phyloP scores from a whole-genome alignment of 2,888 invertebrate species.

The Ophion ellenae region DNA sequence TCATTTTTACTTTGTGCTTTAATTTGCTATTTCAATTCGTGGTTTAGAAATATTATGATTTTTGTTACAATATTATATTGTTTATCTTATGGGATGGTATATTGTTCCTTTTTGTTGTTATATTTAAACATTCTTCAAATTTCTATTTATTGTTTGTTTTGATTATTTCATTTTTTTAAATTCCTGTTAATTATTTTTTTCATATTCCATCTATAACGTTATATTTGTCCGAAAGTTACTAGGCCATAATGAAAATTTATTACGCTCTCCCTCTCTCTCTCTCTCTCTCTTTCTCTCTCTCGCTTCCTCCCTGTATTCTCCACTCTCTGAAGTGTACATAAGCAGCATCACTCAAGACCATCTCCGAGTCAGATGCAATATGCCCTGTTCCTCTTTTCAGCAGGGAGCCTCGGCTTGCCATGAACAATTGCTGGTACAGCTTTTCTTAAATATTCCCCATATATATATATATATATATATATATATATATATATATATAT shows the following conservation, averaged over 20 bases:
- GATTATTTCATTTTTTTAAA: background rate
- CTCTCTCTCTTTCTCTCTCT: background rate
- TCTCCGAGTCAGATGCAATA: constrained; percentile 43
- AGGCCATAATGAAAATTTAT: background rate
- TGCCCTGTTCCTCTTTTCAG: constrained; percentile 29
- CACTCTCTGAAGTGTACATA: constrained; percentile 31
- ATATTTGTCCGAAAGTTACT: background rate
- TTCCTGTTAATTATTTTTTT: background rate
- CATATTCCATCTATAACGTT: background rate
- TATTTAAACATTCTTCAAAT: background rate
- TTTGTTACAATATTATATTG: background rate
- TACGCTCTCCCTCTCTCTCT: background rate
- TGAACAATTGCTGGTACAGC: background rate
- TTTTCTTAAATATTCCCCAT: background rate
- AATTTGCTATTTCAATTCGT: background rate
- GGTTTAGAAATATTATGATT: background rate
- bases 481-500: background rate
- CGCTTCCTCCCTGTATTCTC: background rate
- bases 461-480: background rate
- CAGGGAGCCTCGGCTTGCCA: constrained; percentile 10
- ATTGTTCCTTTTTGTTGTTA: background rate
- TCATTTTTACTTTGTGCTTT: too few relatives aligned
- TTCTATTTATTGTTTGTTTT: background rate
- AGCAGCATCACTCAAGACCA: constrained; percentile 36
- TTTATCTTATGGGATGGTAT: background rate